These are phyloP conservation scores for Enteromius fasciolatus DNA, from an alignment of 2,797 vertebrate species.

Conservation along the genomic window DNA sequence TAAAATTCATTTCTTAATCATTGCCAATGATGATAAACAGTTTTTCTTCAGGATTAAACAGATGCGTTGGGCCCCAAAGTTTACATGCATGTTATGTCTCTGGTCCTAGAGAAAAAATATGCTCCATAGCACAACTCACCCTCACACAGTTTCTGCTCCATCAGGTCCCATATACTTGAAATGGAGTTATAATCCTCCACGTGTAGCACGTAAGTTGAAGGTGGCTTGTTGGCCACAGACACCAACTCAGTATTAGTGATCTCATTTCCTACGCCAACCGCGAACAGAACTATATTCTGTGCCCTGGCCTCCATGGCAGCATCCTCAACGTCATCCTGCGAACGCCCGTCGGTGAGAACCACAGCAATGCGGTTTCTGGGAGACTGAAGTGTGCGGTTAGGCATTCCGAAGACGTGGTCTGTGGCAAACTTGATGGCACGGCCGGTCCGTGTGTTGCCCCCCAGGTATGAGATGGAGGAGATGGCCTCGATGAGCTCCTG, in stretches of 20 bases:
- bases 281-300: slow-evolving; percentile 70
- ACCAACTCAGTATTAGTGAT: slow-evolving; percentile 69
- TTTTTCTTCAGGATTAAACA: slow-evolving; percentile 42
- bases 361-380: slow-evolving; percentile 69
- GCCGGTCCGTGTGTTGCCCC: slow-evolving; percentile 72
- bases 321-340: slow-evolving; percentile 73
- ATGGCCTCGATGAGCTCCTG: slow-evolving; percentile 66
- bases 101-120: neutral
- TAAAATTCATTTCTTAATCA: neutral
- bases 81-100: neutral
- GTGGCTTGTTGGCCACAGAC: slow-evolving; percentile 69
- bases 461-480: slow-evolving; percentile 65
- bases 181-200: slow-evolving; percentile 73
- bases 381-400: slow-evolving; percentile 55
- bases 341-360: slow-evolving; percentile 72
- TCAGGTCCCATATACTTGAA: slow-evolving; percentile 68
- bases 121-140: slow-evolving; percentile 58
- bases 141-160: slow-evolving; percentile 74
- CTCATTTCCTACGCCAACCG: slow-evolving; percentile 72
- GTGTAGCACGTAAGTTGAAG: slow-evolving; percentile 72
- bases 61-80: slow-evolving; percentile 12
- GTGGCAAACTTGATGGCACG: slow-evolving; percentile 72
- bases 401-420: slow-evolving; percentile 68
- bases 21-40: neutral
- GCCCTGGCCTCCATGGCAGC: slow-evolving; percentile 67